Conservation (phyloP, 2,888 invertebrate genomes). For the Dioctria linearis region DNA sequence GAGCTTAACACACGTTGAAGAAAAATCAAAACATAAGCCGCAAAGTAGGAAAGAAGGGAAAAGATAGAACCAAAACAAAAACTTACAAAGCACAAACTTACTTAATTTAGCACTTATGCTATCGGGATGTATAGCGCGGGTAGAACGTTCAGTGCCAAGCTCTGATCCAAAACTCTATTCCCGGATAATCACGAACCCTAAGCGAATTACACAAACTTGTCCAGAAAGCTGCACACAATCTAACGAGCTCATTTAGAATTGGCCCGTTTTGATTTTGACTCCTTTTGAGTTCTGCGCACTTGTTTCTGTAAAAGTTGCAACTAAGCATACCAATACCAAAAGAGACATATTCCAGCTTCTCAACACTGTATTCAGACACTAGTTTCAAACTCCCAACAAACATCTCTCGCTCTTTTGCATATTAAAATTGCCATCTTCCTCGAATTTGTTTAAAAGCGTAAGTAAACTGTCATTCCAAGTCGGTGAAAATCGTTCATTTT, state of each 20-base stretch:
- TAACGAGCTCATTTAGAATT: conserved; percentile 48
- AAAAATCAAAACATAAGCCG: conserved; percentile 34
- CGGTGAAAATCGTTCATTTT: conserved; percentile 32
- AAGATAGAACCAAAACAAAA: conserved; percentile 43
- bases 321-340: conserved; percentile 42
- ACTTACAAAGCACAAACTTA: conserved; percentile 21
- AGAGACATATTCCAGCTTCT: neutral
- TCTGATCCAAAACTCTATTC: conserved; percentile 42
- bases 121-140: conserved; percentile 12
- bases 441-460: neutral
- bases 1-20: conserved; percentile 37
- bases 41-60: conserved; percentile 18
- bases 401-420: neutral
- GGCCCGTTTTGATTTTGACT: conserved; percentile 55
- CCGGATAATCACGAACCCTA: conserved; percentile 34
- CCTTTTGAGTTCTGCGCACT: conserved; percentile 55
- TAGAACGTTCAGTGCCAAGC: conserved; percentile 50
- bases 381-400: too few species aligned
- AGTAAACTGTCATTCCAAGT: neutral
- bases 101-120: conserved; percentile 34
- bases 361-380: too few species aligned
- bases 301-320: conserved; percentile 49
- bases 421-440: conserved; percentile 1
- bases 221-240: conserved; percentile 42
- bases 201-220: conserved; percentile 44